Evolutionary conservation across 2,797 vertebrate species (phyloP).

Genomic region (Apogon talboti): DNA sequence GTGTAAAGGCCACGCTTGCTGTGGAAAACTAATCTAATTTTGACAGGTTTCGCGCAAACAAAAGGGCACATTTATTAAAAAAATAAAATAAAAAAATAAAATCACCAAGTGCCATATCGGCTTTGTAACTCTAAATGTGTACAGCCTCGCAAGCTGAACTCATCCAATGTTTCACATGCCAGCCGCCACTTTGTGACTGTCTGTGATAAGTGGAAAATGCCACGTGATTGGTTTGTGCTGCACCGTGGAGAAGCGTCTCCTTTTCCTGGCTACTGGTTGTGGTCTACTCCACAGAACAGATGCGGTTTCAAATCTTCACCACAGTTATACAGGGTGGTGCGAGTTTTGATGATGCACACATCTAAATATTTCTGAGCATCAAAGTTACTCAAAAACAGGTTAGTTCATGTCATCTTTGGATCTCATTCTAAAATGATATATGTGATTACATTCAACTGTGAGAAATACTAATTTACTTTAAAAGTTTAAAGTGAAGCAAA

Average conservation of each 20-base stretch:
- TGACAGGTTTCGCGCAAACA: slow-evolving; percentile 69
- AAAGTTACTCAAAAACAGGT: no score
- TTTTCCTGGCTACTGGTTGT: slow-evolving; percentile 39
- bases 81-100: slow-evolving; percentile 22
- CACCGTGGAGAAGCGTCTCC: slow-evolving; percentile 29
- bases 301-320: slow-evolving; percentile 12
- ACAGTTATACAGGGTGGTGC: neutral
- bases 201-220: slow-evolving; percentile 62
- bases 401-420: no score
- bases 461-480: no score
- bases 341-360: no score
- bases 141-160: slow-evolving; percentile 31
- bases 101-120: slow-evolving; percentile 24
- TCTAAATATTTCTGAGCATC: no score
- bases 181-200: slow-evolving; percentile 56
- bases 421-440: no score
- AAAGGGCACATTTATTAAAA: slow-evolving; percentile 74
- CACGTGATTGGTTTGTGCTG: slow-evolving; percentile 49
- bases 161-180: slow-evolving; percentile 54
- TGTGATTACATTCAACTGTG: no score
- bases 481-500: no score
- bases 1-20: slow-evolving; percentile 72
- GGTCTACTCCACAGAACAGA: slow-evolving; percentile 17
- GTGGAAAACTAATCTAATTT: slow-evolving; percentile 76
- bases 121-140: slow-evolving; percentile 27